These are phyloP conservation scores for Reticulitermes speratus DNA, from an alignment of 1,140 invertebrate genomes.

Conservation along the genomic window DNA sequence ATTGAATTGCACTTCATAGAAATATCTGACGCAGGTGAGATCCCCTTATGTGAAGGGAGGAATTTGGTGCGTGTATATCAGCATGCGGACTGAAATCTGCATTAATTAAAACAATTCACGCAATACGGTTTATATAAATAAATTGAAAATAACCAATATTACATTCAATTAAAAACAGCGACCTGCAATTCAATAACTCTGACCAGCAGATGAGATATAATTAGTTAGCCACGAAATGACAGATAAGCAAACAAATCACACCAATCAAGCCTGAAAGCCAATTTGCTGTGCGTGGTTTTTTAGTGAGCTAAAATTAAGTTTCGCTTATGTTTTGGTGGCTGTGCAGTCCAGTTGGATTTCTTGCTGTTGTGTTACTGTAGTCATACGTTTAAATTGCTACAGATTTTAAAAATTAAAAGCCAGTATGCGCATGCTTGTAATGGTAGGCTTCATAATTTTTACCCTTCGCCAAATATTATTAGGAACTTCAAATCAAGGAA, in stretches of 20 bases:
- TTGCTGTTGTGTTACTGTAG: not conserved
- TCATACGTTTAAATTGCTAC: no score
- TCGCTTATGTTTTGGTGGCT: not conserved
- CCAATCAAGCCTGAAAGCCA: not conserved
- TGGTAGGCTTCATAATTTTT: no score
- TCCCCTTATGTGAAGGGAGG: not conserved
- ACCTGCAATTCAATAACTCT: not conserved
- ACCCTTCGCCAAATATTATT: no score
- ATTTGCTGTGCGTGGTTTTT: not conserved
- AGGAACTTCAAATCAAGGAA: no score
- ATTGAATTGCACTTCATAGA: not conserved
- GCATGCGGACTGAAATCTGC: not conserved
- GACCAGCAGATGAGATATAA: not conserved
- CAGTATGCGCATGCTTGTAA: no score
- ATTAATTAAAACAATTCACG: not conserved
- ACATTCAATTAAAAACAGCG: not conserved
- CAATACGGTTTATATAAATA: not conserved
- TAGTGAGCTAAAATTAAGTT: no score
- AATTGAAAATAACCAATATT: not conserved
- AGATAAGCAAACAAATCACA: not conserved
- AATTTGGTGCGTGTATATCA: not conserved
- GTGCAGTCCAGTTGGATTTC: not conserved
- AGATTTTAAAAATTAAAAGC: no score
- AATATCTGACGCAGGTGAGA: not conserved
- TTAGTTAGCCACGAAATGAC: not conserved